Evolutionary conservation across 2,888 invertebrate species (phyloP), one percentile per base, ranked within the genome.

Genomic region (Drosophila subsilvestris): DNA sequence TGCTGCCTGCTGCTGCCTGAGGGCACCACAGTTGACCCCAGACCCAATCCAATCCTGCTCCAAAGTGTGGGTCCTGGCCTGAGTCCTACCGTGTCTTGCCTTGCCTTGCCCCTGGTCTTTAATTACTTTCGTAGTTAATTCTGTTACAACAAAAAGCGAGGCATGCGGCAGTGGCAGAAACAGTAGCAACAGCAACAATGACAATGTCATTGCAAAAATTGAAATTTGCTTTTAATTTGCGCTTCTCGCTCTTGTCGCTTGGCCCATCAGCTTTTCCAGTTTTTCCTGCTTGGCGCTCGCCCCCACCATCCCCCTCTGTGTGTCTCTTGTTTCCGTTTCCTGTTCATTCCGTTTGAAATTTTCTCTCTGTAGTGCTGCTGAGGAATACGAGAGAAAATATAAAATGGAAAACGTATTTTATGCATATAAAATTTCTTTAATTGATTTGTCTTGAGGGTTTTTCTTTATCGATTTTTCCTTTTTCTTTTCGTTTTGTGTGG

Each of bases 51-150:
- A 68, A 54, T 47, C 59, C 45, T 29, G 54, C 37, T 29, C 51
- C 37, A 37, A 37, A 37, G 37, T 37, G 37, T n/a, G 37, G 37
- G 44, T 53, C 47, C 55, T n/a, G 50, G 44, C 8, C 37, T 25
- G 37, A 6, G 8, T 27, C 12, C 37, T 37, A 22, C 44, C 47
- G 37, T 27, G 50, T 25, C 42, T 43, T 67, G 74, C 51, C 53
- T 45, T 67, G 62, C 61, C 47, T 32, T 72, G 68, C 72, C 60
- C 73, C 75, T 75, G 56, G 70, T 54, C 77, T 83, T 84, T 88
- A 89, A 84, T 84, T 84, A 86, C 86, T 89, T 88, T 84, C 78
- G 74, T 82, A 84, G 89, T 82, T 89, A 86, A 89, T 89, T 88
- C 79, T 82, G 80, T 82, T 77, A 73, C 86, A 88, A 77, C 71